Evolutionary conservation across 2,113 vertebrate genomes (phyloP).

Genomic region (Rhea pennata): DNA sequence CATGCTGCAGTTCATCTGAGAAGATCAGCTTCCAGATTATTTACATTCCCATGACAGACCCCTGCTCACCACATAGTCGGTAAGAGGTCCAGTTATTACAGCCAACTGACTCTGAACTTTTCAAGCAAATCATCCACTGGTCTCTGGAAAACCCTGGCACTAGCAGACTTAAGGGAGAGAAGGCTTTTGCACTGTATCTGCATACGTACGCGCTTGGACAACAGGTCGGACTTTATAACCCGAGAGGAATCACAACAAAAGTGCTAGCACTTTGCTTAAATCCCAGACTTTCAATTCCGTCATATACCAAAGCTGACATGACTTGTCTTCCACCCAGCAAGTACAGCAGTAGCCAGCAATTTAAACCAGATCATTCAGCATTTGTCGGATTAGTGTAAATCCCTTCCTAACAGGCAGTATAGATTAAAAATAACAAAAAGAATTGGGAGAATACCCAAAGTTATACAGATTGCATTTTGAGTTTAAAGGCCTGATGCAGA

Average conservation of each 20-base stretch:
- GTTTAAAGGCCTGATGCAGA: background rate
- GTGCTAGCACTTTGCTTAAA: background rate
- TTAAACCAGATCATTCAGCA: background rate
- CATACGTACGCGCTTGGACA: fast-evolving
- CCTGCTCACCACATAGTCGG: background rate
- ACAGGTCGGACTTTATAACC: background rate
- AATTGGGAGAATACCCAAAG: background rate
- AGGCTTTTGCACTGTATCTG: background rate
- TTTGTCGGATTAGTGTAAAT: constrained; percentile 33
- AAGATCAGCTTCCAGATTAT: background rate
- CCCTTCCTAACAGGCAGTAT: background rate
- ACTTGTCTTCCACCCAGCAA: constrained; percentile 21
- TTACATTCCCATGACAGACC: background rate
- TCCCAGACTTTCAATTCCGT: background rate
- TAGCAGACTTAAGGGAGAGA: background rate
- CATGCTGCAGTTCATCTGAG: background rate
- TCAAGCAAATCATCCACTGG: background rate
- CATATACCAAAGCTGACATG: background rate
- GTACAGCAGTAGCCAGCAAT: background rate
- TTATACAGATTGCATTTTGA: background rate
- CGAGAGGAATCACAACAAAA: background rate
- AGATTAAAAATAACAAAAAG: constrained; percentile 10
- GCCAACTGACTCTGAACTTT: background rate
- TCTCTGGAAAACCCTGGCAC: background rate
- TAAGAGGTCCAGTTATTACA: background rate